These are phyloP conservation scores for Carassius auratus DNA, from an alignment of 2,113 vertebrate genomes.

Conservation along the genomic window DNA sequence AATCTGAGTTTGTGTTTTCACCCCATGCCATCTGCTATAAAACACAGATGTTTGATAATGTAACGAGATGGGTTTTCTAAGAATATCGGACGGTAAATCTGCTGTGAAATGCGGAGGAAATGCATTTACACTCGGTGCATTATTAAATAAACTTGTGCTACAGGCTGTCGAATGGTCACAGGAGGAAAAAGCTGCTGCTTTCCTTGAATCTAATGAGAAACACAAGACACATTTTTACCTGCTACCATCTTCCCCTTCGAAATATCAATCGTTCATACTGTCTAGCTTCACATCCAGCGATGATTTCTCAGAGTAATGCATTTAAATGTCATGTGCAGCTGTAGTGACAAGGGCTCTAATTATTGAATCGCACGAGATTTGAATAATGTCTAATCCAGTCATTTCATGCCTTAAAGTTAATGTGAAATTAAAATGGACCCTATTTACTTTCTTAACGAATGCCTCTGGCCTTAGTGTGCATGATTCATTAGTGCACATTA, in stretches of 20 bases:
- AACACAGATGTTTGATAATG: slow-evolving; percentile 30
- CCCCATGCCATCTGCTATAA: not conserved
- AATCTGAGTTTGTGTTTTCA: not conserved
- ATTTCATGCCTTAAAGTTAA: slow-evolving; percentile 30
- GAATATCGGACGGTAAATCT: slow-evolving; percentile 30
- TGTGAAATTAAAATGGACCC: slow-evolving; percentile 32
- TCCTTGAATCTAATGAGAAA: slow-evolving; percentile 32
- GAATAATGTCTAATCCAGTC: not conserved
- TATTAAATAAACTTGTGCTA: slow-evolving; percentile 35
- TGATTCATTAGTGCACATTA: slow-evolving; percentile 19
- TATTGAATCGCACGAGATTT: not conserved
- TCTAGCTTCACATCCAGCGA: slow-evolving; percentile 19
- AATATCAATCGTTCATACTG: slow-evolving; percentile 38
- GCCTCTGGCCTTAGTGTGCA: not conserved
- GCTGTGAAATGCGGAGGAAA: slow-evolving; percentile 21
- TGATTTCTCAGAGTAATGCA: slow-evolving; percentile 23
- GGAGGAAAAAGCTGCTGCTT: not conserved
- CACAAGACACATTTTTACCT: not conserved
- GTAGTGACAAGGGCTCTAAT: slow-evolving; percentile 3
- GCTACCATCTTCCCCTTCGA: not conserved
- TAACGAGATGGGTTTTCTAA: slow-evolving; percentile 37
- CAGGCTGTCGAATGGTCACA: slow-evolving; percentile 6
- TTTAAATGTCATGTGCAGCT: slow-evolving; percentile 21
- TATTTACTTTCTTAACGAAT: slow-evolving; percentile 27
- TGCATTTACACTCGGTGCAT: slow-evolving; percentile 15